These are phyloP conservation scores for Calliphora vicina DNA, from an alignment of 1,140 invertebrate genomes.

Conservation along the genomic window DNA sequence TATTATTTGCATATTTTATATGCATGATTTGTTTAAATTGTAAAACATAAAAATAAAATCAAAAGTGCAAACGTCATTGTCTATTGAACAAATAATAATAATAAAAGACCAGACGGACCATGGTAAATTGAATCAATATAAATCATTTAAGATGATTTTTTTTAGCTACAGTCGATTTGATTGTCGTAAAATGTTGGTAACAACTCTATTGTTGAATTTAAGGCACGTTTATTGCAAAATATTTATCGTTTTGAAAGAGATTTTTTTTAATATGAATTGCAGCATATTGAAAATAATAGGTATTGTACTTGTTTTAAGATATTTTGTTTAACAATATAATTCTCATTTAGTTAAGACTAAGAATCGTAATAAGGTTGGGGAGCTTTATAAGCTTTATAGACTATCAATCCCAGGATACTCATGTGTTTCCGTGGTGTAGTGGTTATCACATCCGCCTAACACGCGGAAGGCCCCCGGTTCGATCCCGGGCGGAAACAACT, in stretches of 20 bases:
- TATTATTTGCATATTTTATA: neutral
- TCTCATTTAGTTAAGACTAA: too few species aligned
- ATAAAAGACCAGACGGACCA: neutral
- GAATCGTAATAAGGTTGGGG: too few species aligned
- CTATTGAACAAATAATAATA: neutral
- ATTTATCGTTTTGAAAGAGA: too few species aligned
- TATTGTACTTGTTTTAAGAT: too few species aligned
- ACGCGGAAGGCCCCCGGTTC: constrained; percentile 63
- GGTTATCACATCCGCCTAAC: constrained; percentile 65
- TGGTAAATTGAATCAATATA: constrained; percentile 14
- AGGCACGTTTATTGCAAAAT: too few species aligned
- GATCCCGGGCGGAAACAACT: constrained; percentile 62
- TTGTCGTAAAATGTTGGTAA: constrained; percentile 1
- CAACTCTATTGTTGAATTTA: too few species aligned
- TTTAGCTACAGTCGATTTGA: neutral
- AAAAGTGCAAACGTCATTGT: constrained; percentile 25
- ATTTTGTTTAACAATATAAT: too few species aligned
- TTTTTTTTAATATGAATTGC: too few species aligned
- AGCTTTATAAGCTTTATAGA: too few species aligned
- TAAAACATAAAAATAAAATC: neutral
- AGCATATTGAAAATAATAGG: too few species aligned
- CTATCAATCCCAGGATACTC: neutral
- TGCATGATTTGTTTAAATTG: neutral
- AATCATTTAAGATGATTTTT: neutral
- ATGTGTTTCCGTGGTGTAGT: constrained; percentile 62